Conservation (phyloP, 2,113 vertebrate genomes). For the Stigmatopora nigra region DNA sequence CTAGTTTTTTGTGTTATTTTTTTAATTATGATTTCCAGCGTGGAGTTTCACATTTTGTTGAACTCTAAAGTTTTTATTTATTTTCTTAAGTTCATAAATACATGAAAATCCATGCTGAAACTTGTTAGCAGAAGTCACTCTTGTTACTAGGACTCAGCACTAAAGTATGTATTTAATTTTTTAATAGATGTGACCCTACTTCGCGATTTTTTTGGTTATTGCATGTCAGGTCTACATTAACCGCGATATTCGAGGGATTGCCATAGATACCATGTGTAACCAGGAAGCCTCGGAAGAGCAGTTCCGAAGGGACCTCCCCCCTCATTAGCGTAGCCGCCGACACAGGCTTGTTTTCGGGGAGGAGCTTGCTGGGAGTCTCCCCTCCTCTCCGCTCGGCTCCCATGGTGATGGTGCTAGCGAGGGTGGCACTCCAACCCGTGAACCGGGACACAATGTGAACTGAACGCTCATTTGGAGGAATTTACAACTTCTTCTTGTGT, state of each 20-base stretch:
- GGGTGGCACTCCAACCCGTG: conserved; percentile 38
- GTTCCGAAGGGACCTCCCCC: conserved; percentile 7
- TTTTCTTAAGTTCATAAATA: too few species aligned
- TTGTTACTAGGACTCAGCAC: too few species aligned
- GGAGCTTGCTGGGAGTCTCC: conserved; percentile 45
- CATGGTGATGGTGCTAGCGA: conserved; percentile 52
- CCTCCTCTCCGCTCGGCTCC: conserved; percentile 24
- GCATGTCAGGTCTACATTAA: too few species aligned
- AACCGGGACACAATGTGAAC: conserved; percentile 14
- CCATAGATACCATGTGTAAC: not conserved
- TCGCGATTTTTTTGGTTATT: too few species aligned
- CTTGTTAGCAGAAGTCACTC: too few species aligned
- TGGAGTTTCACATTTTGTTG: too few species aligned
- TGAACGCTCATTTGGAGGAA: conserved; percentile 19
- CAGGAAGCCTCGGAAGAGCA: not conserved
- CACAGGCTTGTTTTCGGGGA: conserved; percentile 36
- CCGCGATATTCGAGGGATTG: not conserved
- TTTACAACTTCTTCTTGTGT: conserved; percentile 31
- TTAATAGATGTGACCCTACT: too few species aligned
- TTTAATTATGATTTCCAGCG: too few species aligned
- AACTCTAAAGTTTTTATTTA: too few species aligned
- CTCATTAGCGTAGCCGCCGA: conserved; percentile 17
- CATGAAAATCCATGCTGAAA: too few species aligned
- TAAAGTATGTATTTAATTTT: too few species aligned
- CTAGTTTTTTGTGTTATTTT: too few species aligned